Evolutionary conservation across 2,888 invertebrate genomes (phyloP).

Genomic region (Cepaea hortensis): DNA sequence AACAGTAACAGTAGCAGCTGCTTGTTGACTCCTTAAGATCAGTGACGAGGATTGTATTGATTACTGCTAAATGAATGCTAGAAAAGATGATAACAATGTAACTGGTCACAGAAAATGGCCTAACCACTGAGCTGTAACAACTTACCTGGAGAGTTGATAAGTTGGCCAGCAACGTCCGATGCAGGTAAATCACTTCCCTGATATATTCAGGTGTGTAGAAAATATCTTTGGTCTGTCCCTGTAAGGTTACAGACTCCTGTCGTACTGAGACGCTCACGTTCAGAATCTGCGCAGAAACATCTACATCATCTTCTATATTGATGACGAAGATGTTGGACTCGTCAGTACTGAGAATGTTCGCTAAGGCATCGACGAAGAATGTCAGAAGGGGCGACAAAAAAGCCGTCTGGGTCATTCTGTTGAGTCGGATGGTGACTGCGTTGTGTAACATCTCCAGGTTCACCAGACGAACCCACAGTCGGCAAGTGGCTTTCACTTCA

Average conservation of each 20-base stretch:
- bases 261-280: conserved; percentile 95
- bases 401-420: conserved; percentile 93
- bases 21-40: too few relatives aligned
- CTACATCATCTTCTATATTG: conserved; percentile 93
- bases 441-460: conserved; percentile 95
- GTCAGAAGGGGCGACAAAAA: conserved; percentile 91
- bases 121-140: neutral
- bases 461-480: conserved; percentile 90
- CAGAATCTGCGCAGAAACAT: conserved; percentile 85
- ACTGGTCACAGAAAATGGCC: too few relatives aligned
- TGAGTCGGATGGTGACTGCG: conserved; percentile 93
- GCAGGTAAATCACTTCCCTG: conserved; percentile 94
- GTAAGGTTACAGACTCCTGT: conserved; percentile 54
- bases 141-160: conserved; percentile 88
- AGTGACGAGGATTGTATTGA: too few relatives aligned
- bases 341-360: conserved; percentile 93
- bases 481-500: conserved; percentile 94
- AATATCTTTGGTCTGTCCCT: conserved; percentile 77
- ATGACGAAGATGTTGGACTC: conserved; percentile 94
- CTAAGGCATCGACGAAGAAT: conserved; percentile 91
- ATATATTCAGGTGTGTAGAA: conserved; percentile 92
- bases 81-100: too few relatives aligned
- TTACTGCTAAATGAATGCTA: too few relatives aligned
- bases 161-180: conserved; percentile 89
- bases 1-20: too few relatives aligned